These are phyloP conservation scores for Ectemnius lituratus DNA, from an alignment of 2,888 invertebrate species.

Conservation along the genomic window DNA sequence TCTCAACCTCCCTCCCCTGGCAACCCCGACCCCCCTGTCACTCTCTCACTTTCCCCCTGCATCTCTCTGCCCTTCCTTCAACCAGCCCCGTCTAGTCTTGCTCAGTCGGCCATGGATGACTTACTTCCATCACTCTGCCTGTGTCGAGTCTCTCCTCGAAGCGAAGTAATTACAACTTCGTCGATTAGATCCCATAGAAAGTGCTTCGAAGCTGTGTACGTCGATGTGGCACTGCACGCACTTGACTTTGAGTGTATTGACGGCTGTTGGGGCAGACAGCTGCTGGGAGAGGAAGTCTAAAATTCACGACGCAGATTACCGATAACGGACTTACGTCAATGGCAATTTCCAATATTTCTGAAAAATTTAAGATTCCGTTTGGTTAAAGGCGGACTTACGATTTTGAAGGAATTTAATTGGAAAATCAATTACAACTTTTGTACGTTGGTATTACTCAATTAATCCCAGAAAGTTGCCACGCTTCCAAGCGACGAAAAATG, in stretches of 20 bases:
- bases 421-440: too few species aligned
- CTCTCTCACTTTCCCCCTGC: slow-evolving; percentile 6
- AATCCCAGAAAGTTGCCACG: too few species aligned
- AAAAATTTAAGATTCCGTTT: slow-evolving; percentile 40
- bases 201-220: slow-evolving; percentile 42
- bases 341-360: slow-evolving; percentile 43
- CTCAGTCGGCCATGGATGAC: neutral
- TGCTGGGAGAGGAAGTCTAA: slow-evolving; percentile 19
- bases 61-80: slow-evolving; percentile 15
- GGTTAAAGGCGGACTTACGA: too few species aligned
- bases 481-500: too few species aligned
- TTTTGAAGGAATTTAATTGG: too few species aligned
- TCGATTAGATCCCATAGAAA: slow-evolving; percentile 68
- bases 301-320: slow-evolving; percentile 50
- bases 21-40: neutral
- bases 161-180: slow-evolving; percentile 71
- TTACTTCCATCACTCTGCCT: slow-evolving; percentile 8
- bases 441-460: too few species aligned
- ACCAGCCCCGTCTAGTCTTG: neutral
- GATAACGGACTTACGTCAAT: slow-evolving; percentile 34
- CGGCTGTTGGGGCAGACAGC: slow-evolving; percentile 39
- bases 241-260: slow-evolving; percentile 28
- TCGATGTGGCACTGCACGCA: slow-evolving; percentile 49
- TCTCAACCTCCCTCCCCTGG: slow-evolving; percentile 25
- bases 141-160: slow-evolving; percentile 16